Conservation (phyloP, 2,888 invertebrate species). For the Macaria liturata region DNA sequence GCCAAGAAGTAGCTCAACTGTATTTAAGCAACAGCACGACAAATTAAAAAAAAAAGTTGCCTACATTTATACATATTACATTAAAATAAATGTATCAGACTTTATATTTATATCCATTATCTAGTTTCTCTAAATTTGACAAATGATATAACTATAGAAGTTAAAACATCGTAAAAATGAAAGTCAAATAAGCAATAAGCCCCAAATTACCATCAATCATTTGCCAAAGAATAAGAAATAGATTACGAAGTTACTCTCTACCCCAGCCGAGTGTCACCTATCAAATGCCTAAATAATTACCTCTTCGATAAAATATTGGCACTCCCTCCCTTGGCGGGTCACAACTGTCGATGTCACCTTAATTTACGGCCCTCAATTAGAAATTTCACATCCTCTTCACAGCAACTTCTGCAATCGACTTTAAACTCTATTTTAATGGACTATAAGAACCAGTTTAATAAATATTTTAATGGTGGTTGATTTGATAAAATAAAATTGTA, state of each 20-base stretch:
- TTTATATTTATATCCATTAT: too few species aligned
- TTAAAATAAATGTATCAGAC: too few species aligned
- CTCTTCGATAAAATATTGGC: conserved; percentile 79
- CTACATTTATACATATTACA: too few species aligned
- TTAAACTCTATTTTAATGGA: conserved; percentile 31
- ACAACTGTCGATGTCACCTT: conserved; percentile 84
- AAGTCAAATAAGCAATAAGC: neutral
- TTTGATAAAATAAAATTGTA: neutral
- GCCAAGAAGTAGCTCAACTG: too few species aligned
- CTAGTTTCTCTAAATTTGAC: too few species aligned
- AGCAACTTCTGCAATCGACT: conserved; percentile 24
- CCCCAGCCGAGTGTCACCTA: conserved; percentile 54
- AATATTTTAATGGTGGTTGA: neutral
- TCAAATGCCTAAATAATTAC: conserved; percentile 69
- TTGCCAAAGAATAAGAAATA: conserved; percentile 29
- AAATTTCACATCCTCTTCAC: conserved; percentile 69
- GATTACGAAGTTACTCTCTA: conserved; percentile 40
- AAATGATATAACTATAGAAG: too few species aligned
- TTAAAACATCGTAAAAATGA: too few species aligned
- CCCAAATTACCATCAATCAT: conserved; percentile 29
- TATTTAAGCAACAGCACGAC: too few species aligned
- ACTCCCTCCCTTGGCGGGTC: conserved; percentile 58
- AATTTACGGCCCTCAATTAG: conserved; percentile 83
- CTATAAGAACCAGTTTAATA: too few species aligned
- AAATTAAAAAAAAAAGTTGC: too few species aligned